Conservation (phyloP, 2,888 invertebrate species). For the Agonopterix heracliana region DNA sequence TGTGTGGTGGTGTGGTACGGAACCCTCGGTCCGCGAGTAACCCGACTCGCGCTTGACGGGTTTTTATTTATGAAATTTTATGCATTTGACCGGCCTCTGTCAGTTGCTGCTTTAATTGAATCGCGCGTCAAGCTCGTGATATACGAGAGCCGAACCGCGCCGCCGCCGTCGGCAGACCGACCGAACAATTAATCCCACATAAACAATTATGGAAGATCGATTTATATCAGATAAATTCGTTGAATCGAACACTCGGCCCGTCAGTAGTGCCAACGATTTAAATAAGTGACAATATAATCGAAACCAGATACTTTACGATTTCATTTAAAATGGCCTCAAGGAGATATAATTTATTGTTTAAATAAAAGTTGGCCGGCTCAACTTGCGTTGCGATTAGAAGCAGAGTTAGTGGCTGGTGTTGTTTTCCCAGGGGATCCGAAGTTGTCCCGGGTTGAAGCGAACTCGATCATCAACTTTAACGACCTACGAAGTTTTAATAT, state of each 20-base stretch:
- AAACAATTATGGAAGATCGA: slow-evolving; percentile 55
- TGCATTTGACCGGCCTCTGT: slow-evolving; percentile 28
- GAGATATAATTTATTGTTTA: slow-evolving; percentile 34
- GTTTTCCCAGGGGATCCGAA: slow-evolving; percentile 50
- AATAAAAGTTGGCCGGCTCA: slow-evolving; percentile 22
- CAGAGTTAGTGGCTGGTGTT: slow-evolving; percentile 38
- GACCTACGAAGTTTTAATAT: slow-evolving; percentile 44
- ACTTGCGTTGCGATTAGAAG: slow-evolving; percentile 20
- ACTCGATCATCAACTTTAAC: slow-evolving; percentile 55
- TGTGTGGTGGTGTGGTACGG: too few relatives aligned
- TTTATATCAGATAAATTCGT: slow-evolving; percentile 58
- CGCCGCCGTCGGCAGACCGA: slow-evolving; percentile 39
- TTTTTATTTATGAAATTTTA: slow-evolving; percentile 24
- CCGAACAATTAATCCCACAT: slow-evolving; percentile 57
- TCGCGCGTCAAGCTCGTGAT: slow-evolving; percentile 52
- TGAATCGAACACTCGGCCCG: slow-evolving; percentile 31
- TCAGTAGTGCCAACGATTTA: slow-evolving; percentile 41
- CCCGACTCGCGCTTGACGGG: too few relatives aligned
- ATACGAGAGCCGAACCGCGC: slow-evolving; percentile 39
- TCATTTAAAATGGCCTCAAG: slow-evolving; percentile 49
- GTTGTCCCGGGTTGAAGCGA: slow-evolving; percentile 39
- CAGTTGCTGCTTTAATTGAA: slow-evolving; percentile 62
- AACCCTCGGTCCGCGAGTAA: too few relatives aligned
- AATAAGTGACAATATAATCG: slow-evolving; percentile 43
- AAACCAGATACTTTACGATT: slow-evolving; percentile 47